Evolutionary conservation across 1,140 invertebrate genomes (phyloP), one percentile per base, ranked within the genome.

Genomic region (Polyergus mexicanus): DNA sequence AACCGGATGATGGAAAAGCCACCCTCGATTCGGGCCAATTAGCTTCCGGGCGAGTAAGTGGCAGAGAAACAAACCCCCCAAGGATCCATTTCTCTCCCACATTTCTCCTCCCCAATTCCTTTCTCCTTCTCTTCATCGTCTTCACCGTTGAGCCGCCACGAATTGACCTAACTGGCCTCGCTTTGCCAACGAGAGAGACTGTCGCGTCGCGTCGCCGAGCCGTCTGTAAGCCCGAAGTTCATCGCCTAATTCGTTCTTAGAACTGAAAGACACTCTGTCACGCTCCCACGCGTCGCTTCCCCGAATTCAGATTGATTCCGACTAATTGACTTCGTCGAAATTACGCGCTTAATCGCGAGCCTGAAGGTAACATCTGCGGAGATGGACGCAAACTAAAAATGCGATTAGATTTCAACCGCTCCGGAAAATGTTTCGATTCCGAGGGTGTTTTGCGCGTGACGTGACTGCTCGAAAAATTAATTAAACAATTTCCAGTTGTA

Each of bases 1-100:
- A 86, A 90, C 88, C 81, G 86, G 88, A 90, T 89, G 89, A 90
- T 90, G 86, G 89, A 90, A 90, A 90, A 90, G 89, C 89, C 89
- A 88, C 88, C 89, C 89, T 85, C 89, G 89, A 90, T 90, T 84
- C 89, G 89, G 86, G 66, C 89, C 89, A 90, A 90, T 90, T 90
- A 90, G 84, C 86, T 90, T 90, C 89, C 89, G 89, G 89, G 81
- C 89, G 83, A 72, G 86, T 88, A 88, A 90, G 86, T 88, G 89
- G 65, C 89, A 76, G 66, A 65, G 89, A 88, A 86, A 88, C 72
- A 88, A 86, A 88, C 72, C 88, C 85, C 87, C 76, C 60, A 74
- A 86, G 89, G 86, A 89, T 89, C 86, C 88, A 89, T 85, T 74
- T 80, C 85, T 84, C 66, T 86, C 68, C 66, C 25, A 51, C 44